phyloP scores from a whole-genome alignment of 2,113 vertebrate species.

The Oreocharis arfaki region DNA sequence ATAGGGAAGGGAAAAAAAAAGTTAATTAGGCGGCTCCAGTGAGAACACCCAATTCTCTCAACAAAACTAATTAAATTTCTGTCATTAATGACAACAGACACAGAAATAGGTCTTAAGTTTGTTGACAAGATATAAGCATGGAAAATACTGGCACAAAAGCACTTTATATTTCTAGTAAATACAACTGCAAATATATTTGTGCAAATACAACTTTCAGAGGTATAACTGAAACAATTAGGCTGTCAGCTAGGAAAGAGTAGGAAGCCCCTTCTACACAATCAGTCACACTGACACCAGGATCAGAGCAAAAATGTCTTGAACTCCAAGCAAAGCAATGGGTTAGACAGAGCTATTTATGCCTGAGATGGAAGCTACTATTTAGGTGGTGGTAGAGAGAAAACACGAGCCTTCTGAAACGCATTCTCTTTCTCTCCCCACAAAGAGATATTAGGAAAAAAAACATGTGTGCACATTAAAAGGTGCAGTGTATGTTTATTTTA shows the following conservation, averaged over 20 bases:
- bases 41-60: not conserved
- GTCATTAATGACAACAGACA: not conserved
- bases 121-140: not conserved
- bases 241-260: not conserved
- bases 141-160: not conserved
- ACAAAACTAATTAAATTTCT: not conserved
- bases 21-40: not conserved
- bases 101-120: not conserved
- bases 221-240: not conserved
- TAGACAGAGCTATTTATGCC: not conserved
- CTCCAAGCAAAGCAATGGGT: not conserved
- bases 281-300: not conserved
- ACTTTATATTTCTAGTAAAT: not conserved
- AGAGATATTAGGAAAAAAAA: not conserved
- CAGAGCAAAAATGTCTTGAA: not conserved
- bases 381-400: not conserved
- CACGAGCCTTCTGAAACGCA: not conserved
- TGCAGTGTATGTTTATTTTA: constrained; percentile 34
- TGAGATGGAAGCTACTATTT: not conserved
- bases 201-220: not conserved
- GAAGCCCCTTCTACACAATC: not conserved
- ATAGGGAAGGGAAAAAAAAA: not conserved
- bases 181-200: no score
- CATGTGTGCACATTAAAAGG: not conserved
- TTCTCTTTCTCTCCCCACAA: not conserved